Evolutionary conservation across 2,888 invertebrate species (phyloP).

Genomic region (Latheticus oryzae): DNA sequence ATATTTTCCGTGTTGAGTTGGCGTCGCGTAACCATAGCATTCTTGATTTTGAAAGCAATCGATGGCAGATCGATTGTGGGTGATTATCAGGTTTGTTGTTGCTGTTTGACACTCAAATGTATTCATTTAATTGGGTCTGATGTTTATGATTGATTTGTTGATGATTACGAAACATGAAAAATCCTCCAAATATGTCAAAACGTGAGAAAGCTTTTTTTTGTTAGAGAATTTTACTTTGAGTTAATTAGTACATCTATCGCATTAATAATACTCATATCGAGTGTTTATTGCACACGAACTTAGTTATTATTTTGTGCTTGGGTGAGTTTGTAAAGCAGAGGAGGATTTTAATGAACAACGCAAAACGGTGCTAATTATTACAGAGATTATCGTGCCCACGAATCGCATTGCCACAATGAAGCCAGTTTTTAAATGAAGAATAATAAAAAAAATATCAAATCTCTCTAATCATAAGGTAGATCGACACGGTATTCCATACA

Average conservation of each 20-base stretch:
- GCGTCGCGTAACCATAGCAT: conserved; percentile 3
- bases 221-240: conserved; percentile 10
- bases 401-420: too few species aligned
- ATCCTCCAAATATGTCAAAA: too few species aligned
- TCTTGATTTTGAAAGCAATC: conserved; percentile 27
- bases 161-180: conserved; percentile 8
- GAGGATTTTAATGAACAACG: conserved; percentile 9
- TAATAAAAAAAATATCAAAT: too few species aligned
- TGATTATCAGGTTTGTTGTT: conserved; percentile 30
- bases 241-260: conserved; percentile 33
- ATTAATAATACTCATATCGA: conserved; percentile 29
- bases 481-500: too few species aligned
- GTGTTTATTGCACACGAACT: conserved; percentile 32
- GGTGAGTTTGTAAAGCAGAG: conserved; percentile 3
- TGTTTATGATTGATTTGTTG: conserved; percentile 28
- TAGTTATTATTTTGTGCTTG: conserved; percentile 30
- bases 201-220: conserved; percentile 35
- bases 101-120: conserved; percentile 27
- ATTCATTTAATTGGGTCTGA: conserved; percentile 32
- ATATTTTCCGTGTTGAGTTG: conserved; percentile 19
- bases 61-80: conserved; percentile 28
- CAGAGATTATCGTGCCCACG: too few species aligned
- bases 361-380: too few species aligned
- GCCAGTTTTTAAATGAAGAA: too few species aligned
- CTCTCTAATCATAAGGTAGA: too few species aligned